Base-by-base conservation (phyloP, 2,113 vertebrate genomes). In the Mesembrinibis cayennensis region DNA sequence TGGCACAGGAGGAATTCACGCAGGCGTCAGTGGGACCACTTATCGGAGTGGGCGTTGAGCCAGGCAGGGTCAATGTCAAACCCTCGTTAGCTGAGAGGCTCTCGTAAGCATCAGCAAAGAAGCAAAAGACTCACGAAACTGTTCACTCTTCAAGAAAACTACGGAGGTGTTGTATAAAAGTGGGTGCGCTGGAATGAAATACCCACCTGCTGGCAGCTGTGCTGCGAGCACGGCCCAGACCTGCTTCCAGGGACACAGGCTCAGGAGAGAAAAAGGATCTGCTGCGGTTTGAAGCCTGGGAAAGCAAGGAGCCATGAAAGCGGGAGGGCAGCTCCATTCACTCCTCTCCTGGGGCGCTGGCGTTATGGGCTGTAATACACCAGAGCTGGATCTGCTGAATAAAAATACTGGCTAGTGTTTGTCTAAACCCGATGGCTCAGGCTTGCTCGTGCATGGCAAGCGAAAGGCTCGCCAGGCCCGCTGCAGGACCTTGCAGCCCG, bases 171-270 rank as follows among this genome's bases (percentile, higher is more conserved):
- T 50, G 19, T 67, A 61, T 66, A 29, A 22, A 82, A n/a, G n/a
- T 19, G n/a, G 3, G 25, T 45, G 23, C 1, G 2, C 40, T 66
- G 63, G 55, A n/a, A 21, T 7, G 16, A 13, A 80, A 32, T 8
- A n/a, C 40, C 42, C 40, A 5, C 49, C 34, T 40, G 32, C 1
- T 0, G 1, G 52, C 32, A 73, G 10, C 32, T 49, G 40, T 29
- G 52, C 71, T 32, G 30, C 1, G 2, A 59, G 65, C 15, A 42
- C 2, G 0, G 66, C 20, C 59, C 34, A 63, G 82, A 30, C 8
- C 7, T 0, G 0, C 16, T 61, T 38, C 9, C 0, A 1, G 53
- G 53, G 21, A 21, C 6, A 18, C 22, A 7, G 1, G 4, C 23
- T 30, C 34, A 11, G 9, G 22, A 32, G 30, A 47, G 7, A 27